A percentile compares a stretch with the other conserved stretches of the same genome.
Evolutionary conservation across 2,797 vertebrate genomes (phyloP).

Genomic region (Liasis olivaceus): DNA sequence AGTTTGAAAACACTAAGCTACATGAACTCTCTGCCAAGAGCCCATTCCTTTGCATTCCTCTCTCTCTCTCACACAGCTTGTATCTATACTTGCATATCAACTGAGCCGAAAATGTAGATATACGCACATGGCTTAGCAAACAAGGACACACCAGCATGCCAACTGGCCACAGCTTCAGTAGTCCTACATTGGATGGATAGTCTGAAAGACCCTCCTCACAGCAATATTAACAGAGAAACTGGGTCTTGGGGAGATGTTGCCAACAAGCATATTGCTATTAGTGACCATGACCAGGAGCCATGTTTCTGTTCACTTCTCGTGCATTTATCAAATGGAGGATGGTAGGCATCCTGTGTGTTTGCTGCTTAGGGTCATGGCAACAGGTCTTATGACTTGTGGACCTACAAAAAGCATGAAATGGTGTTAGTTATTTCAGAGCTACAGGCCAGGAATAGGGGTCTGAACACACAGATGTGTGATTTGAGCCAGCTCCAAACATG

Average conservation of each 20-base stretch:
- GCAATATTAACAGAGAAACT: neutral
- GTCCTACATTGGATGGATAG: neutral
- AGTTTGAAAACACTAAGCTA: neutral
- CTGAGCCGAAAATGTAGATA: neutral
- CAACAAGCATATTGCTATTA: neutral
- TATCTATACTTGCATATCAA: neutral
- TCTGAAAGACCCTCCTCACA: neutral
- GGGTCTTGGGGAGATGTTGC: neutral
- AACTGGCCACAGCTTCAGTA: neutral
- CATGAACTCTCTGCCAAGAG: neutral
- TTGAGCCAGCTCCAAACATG: neutral
- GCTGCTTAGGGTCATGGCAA: neutral
- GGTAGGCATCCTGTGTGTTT: neutral
- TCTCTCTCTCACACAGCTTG: neutral
- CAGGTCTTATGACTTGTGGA: neutral
- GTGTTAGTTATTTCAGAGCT: neutral
- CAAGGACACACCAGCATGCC: neutral
- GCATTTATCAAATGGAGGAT: neutral
- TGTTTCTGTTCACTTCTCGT: neutral
- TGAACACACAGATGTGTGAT: neutral
- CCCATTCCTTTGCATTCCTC: neutral
- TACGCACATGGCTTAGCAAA: neutral
- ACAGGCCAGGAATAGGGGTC: neutral
- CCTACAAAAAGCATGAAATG: neutral
- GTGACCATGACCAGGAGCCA: neutral